Conservation (phyloP, 2,113 vertebrate species). For the Chamaea fasciata region DNA sequence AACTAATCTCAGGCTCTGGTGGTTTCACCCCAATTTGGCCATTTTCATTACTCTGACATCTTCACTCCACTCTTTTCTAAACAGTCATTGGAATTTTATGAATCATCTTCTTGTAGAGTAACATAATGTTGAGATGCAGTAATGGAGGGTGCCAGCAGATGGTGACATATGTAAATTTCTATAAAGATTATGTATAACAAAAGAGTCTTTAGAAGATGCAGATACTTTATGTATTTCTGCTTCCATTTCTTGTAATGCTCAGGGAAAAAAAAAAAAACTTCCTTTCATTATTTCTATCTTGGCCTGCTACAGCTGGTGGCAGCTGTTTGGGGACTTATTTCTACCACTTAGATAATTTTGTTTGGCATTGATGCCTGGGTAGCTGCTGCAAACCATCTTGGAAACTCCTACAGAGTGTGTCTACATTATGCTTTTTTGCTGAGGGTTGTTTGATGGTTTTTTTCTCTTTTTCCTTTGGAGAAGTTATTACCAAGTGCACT, state of each 20-base stretch:
- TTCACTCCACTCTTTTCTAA: not conserved
- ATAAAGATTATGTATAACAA: not conserved
- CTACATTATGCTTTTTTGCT: conserved; percentile 31
- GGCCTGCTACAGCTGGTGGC: conserved; percentile 47
- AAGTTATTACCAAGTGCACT: conserved; percentile 48
- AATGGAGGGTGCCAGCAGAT: conserved; percentile 17
- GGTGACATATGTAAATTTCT: not conserved
- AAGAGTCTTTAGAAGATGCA: not conserved
- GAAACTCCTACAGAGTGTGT: conserved; percentile 36
- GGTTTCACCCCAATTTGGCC: not conserved
- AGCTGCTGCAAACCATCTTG: conserved; percentile 47
- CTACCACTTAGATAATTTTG: conserved; percentile 53
- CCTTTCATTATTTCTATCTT: conserved; percentile 42
- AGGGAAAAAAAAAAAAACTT: not conserved
- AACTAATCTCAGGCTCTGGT: not conserved
- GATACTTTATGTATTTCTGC: not conserved
- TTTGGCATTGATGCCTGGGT: conserved; percentile 39
- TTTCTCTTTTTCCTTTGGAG: not conserved
- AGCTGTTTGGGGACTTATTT: conserved; percentile 56
- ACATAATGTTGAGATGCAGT: not conserved
- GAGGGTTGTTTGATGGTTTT: not conserved
- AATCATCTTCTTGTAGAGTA: not conserved
- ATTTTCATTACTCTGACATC: not conserved
- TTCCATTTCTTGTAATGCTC: not conserved
- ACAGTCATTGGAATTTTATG: not conserved